These are phyloP conservation scores for Dicranocentrus wangi DNA, from an alignment of 2,888 invertebrate species.

Conservation along the genomic window DNA sequence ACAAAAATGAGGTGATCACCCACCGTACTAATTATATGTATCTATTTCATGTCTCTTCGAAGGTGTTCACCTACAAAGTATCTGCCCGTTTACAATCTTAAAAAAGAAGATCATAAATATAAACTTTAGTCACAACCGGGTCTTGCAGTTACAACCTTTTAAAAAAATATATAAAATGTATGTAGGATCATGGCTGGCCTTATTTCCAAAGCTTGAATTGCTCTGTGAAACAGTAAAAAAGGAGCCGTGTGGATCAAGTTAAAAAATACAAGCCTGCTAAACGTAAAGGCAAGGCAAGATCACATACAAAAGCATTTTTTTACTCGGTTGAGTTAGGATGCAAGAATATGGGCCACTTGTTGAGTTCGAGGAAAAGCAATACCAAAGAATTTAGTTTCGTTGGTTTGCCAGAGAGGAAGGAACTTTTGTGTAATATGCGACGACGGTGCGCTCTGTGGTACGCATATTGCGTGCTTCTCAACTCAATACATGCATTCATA, in stretches of 20 bases:
- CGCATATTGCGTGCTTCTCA: not conserved
- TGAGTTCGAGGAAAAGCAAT: conserved; percentile 49
- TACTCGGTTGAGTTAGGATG: not conserved
- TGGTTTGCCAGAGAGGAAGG: conserved; percentile 8
- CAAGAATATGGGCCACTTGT: conserved; percentile 48
- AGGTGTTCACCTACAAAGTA: not conserved
- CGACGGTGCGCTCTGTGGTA: not conserved
- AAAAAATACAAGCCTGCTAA: no score
- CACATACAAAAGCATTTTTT: not conserved
- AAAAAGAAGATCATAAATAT: no score
- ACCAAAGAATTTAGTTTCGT: conserved; percentile 35
- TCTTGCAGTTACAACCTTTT: no score
- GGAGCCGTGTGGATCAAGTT: no score
- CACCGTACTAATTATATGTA: no score
- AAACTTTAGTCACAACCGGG: no score
- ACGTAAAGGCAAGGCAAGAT: not conserved
- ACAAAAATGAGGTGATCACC: no score
- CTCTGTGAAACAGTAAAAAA: no score
- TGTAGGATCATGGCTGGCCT: no score
- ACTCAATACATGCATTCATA: not conserved
- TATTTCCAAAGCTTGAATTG: no score
- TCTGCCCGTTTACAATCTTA: no score
- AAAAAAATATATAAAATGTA: not conserved
- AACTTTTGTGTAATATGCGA: not conserved
- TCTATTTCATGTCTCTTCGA: no score